Conservation (phyloP, 2,888 invertebrate species). For the Liodrosophila aerea region DNA sequence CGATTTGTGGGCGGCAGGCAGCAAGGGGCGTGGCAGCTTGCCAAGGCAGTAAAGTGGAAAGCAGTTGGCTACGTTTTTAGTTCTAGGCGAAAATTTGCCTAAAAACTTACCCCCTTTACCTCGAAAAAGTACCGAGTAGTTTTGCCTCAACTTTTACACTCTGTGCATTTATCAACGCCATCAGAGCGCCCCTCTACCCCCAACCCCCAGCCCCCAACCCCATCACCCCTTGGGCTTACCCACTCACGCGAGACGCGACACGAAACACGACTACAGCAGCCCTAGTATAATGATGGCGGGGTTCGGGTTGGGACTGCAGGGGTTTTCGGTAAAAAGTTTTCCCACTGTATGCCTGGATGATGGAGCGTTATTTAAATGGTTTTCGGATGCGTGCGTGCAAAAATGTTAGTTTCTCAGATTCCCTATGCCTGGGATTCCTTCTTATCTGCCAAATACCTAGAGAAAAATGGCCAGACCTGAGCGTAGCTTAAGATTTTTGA, state of each 20-base stretch:
- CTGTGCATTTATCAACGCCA: conserved; percentile 75
- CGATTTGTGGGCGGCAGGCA: conserved; percentile 49
- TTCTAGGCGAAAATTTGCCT: conserved; percentile 75
- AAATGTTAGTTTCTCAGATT: conserved; percentile 55
- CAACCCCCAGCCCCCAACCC: no score
- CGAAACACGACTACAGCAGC: conserved; percentile 42
- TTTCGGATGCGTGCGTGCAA: conserved; percentile 69
- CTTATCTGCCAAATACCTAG: background rate
- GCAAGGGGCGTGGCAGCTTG: conserved; percentile 51
- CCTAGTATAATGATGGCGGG: conserved; percentile 2
- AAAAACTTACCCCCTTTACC: conserved; percentile 60
- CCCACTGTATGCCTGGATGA: conserved; percentile 48
- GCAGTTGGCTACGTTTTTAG: conserved; percentile 70
- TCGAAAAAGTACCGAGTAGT: conserved; percentile 75
- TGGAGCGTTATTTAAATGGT: conserved; percentile 75
- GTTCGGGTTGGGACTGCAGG: background rate
- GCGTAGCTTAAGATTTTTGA: conserved; percentile 9
- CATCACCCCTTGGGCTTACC: no score
- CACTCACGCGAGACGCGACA: conserved; percentile 15
- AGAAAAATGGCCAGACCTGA: conserved; percentile 4
- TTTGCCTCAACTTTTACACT: conserved; percentile 68
- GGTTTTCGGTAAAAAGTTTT: conserved; percentile 60
- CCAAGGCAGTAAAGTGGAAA: conserved; percentile 77
- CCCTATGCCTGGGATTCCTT: background rate
- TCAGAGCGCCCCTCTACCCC: background rate